phyloP scores from a whole-genome alignment of 1,140 invertebrate genomes.

The Goniozus legneri region DNA sequence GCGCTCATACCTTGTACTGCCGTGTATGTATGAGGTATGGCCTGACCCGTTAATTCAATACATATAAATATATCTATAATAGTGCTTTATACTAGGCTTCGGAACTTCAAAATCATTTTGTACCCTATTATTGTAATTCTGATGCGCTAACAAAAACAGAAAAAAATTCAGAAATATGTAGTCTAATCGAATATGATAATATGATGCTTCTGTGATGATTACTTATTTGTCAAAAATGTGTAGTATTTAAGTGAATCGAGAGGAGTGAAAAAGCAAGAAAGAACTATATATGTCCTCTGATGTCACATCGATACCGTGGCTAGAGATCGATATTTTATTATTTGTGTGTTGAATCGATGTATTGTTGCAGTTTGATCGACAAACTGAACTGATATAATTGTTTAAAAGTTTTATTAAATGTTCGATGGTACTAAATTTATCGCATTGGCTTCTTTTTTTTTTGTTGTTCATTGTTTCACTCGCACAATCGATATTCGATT shows the following conservation, averaged over 20 bases:
- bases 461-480: no score
- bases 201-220: slow-evolving; percentile 54
- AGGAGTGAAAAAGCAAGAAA: slow-evolving; percentile 12
- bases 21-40: slow-evolving; percentile 25
- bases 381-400: no score
- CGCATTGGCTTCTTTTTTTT: no score
- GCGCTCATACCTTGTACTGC: slow-evolving; percentile 19
- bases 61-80: slow-evolving; percentile 36
- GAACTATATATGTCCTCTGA: slow-evolving; percentile 15
- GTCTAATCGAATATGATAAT: slow-evolving; percentile 46
- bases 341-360: no score
- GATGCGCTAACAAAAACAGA: slow-evolving; percentile 42
- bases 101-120: slow-evolving; percentile 46
- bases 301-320: slow-evolving; percentile 26
- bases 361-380: no score
- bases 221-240: slow-evolving; percentile 44
- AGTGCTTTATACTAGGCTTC: slow-evolving; percentile 54
- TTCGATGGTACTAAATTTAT: no score
- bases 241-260: slow-evolving; percentile 27
- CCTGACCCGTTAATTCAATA: slow-evolving; percentile 24
- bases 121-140: slow-evolving; percentile 52
- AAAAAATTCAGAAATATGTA: slow-evolving; percentile 41
- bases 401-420: no score
- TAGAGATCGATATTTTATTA: slow-evolving; percentile 17
- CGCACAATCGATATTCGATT: no score